These are phyloP conservation scores for Oreotrochilus melanogaster DNA, from an alignment of 2,113 vertebrate genomes.

Conservation along the genomic window DNA sequence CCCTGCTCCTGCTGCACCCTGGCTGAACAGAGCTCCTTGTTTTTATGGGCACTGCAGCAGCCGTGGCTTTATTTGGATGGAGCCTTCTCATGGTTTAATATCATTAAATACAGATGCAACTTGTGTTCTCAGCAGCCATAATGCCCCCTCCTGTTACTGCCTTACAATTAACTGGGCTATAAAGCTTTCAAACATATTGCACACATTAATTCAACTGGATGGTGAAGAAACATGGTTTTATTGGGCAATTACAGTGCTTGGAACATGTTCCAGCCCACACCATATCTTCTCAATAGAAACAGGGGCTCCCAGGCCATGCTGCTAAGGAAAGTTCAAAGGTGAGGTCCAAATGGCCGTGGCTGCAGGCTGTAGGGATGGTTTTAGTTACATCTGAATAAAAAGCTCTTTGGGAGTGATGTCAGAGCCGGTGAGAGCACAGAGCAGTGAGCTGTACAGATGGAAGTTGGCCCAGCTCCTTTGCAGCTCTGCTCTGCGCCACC, in stretches of 20 bases:
- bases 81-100: conserved; percentile 41
- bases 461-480: background rate
- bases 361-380: background rate
- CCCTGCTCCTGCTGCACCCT: background rate
- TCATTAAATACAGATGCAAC: conserved; percentile 68
- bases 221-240: conserved; percentile 57
- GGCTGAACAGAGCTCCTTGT: background rate
- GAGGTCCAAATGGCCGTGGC: fast-evolving
- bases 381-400: conserved; percentile 33
- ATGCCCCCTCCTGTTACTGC: conserved; percentile 63
- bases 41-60: conserved; percentile 25
- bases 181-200: conserved; percentile 71
- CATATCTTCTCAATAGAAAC: background rate
- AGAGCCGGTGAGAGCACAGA: background rate
- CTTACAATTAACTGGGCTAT: conserved; percentile 63
- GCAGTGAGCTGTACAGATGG: fast-evolving
- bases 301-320: background rate
- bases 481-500: fast-evolving
- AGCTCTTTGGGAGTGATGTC: background rate
- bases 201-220: conserved; percentile 65
- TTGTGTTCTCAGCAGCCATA: conserved; percentile 52
- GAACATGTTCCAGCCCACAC: background rate
- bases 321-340: background rate
- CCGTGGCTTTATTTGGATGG: background rate
- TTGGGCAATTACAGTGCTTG: conserved; percentile 52